phyloP scores from a whole-genome alignment of 1,140 invertebrate genomes.

The Leptopilina clavipes region DNA sequence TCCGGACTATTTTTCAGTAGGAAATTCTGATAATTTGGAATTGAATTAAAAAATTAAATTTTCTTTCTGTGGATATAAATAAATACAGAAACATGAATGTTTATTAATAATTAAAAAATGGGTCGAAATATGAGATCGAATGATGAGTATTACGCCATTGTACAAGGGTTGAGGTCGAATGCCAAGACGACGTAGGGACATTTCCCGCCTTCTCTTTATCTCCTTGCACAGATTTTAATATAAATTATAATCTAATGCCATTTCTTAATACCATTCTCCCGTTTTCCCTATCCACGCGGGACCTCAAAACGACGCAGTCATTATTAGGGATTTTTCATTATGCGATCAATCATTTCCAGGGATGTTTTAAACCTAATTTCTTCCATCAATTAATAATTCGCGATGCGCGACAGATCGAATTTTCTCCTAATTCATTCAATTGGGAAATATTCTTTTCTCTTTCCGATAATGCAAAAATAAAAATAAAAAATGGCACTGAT shows the following conservation, averaged over 20 bases:
- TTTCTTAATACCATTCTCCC: conserved; percentile 71
- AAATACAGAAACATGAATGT: too few relatives aligned
- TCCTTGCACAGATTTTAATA: conserved; percentile 74
- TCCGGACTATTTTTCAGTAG: too few relatives aligned
- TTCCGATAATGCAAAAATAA: too few relatives aligned
- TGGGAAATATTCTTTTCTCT: too few relatives aligned
- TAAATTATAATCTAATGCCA: conserved; percentile 75
- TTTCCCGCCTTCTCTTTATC: conserved; percentile 65
- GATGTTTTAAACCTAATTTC: conserved; percentile 68
- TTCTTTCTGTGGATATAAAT: too few relatives aligned
- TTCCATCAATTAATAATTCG: conserved; percentile 71
- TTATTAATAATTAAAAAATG: too few relatives aligned
- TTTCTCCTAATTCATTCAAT: too few relatives aligned
- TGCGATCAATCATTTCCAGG: conserved; percentile 71
- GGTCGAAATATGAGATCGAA: too few relatives aligned
- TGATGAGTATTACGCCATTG: conserved; percentile 62
- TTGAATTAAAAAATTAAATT: too few relatives aligned
- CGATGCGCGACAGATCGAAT: too few relatives aligned
- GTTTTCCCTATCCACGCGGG: conserved; percentile 54
- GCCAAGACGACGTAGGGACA: conserved; percentile 54
- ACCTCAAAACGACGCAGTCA: conserved; percentile 66
- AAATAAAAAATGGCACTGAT: too few relatives aligned
- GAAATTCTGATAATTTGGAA: too few relatives aligned
- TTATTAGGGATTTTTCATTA: conserved; percentile 74
- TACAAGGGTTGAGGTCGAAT: conserved; percentile 66